phyloP scores from a whole-genome alignment of 2,888 invertebrate genomes.

The Ephialtes manifestator region DNA sequence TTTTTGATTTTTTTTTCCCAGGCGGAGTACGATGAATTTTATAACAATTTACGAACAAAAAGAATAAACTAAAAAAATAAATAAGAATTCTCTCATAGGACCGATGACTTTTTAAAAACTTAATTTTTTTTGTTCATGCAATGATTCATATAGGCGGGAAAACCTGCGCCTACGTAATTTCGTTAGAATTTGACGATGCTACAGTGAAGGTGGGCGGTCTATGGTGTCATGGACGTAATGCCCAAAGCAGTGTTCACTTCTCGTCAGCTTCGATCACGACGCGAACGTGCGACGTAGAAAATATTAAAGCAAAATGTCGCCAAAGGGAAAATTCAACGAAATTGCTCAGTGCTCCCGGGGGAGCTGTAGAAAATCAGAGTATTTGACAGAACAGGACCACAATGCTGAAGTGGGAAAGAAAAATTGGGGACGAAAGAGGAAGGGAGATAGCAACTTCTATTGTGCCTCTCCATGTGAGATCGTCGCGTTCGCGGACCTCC shows the following conservation, averaged over 20 bases:
- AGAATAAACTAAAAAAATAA: no score
- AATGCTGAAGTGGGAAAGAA: constrained; percentile 33
- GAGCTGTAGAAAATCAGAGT: constrained; percentile 43
- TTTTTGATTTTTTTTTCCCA: no score
- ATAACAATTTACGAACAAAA: no score
- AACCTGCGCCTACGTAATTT: constrained; percentile 78
- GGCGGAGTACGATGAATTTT: no score
- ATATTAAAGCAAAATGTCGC: constrained; percentile 8
- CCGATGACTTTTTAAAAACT: no score
- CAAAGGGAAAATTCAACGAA: constrained; percentile 5
- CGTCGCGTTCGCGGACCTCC: constrained; percentile 77
- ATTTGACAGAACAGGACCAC: constrained; percentile 60
- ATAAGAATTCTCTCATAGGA: no score
- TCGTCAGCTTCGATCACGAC: no score
- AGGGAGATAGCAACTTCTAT: constrained; percentile 72
- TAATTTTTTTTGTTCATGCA: not conserved
- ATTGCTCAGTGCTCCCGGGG: not conserved
- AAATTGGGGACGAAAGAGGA: constrained; percentile 44
- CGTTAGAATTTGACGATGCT: constrained; percentile 68
- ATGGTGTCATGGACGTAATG: constrained; percentile 9
- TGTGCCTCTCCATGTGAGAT: constrained; percentile 80
- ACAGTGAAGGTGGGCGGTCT: constrained; percentile 39
- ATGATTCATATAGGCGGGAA: constrained; percentile 67
- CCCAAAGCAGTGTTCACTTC: no score
- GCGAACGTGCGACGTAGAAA: constrained; percentile 17